phyloP scores from a whole-genome alignment of 2,888 invertebrate genomes.

The Metopia argyrocephala region DNA sequence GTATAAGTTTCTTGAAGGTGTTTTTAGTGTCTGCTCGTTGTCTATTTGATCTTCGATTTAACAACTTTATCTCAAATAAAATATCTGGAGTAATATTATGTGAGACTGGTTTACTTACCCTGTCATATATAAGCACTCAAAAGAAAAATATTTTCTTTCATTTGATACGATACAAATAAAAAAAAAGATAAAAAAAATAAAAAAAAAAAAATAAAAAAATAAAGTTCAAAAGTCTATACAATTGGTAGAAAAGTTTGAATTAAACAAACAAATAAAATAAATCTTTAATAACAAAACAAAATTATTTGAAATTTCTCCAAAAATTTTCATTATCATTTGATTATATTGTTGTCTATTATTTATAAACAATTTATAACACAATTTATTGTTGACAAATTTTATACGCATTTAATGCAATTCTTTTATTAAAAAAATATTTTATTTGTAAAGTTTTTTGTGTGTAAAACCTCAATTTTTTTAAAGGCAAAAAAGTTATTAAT shows the following conservation, averaged over 20 bases:
- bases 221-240: background rate
- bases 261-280: conserved; percentile 19
- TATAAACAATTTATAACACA: conserved; percentile 2
- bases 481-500: background rate
- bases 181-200: background rate
- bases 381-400: background rate
- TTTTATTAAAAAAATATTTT: background rate
- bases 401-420: background rate
- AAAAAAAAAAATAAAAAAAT: background rate
- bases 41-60: conserved; percentile 57
- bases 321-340: background rate
- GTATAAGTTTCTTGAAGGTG: conserved; percentile 2
- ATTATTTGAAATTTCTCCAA: background rate
- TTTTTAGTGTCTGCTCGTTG: conserved; percentile 36
- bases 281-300: background rate
- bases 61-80: conserved; percentile 25
- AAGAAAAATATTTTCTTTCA: conserved; percentile 30
- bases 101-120: conserved; percentile 60
- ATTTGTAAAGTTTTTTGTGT: background rate
- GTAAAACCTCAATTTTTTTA: conserved; percentile 14
- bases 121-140: conserved; percentile 40
- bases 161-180: background rate
- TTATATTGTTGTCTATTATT: background rate
- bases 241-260: background rate
- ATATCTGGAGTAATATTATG: conserved; percentile 63